Conservation (phyloP, 2,797 vertebrate species). For the Mycteria americana region DNA sequence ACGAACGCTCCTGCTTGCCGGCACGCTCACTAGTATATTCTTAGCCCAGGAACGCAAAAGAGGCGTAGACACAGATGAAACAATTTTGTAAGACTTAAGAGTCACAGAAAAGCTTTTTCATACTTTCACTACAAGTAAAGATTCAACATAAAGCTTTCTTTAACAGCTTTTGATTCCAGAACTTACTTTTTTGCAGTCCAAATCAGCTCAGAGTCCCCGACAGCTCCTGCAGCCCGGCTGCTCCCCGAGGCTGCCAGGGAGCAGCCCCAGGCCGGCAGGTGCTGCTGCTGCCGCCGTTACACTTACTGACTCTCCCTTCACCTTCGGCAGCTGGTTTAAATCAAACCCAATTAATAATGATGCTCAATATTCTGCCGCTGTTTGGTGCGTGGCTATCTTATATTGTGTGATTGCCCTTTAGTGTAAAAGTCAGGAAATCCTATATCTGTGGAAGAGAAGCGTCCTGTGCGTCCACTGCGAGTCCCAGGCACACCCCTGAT, state of each 20-base stretch:
- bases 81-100: background rate
- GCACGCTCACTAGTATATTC: accelerated
- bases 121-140: background rate
- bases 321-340: background rate
- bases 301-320: background rate
- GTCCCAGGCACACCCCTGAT: background rate
- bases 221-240: accelerated
- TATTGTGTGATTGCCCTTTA: no score
- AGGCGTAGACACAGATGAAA: accelerated
- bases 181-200: background rate
- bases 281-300: accelerated
- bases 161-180: background rate
- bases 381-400: no score
- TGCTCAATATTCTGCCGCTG: background rate
- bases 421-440: background rate
- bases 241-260: accelerated
- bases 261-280: background rate
- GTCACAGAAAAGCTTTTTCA: background rate
- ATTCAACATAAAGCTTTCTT: background rate
- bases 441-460: background rate
- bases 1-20: accelerated
- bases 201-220: accelerated
- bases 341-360: background rate
- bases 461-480: accelerated
- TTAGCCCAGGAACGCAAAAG: no score